Conservation (phyloP, 2,113 vertebrate species). For the Turnix velox region DNA sequence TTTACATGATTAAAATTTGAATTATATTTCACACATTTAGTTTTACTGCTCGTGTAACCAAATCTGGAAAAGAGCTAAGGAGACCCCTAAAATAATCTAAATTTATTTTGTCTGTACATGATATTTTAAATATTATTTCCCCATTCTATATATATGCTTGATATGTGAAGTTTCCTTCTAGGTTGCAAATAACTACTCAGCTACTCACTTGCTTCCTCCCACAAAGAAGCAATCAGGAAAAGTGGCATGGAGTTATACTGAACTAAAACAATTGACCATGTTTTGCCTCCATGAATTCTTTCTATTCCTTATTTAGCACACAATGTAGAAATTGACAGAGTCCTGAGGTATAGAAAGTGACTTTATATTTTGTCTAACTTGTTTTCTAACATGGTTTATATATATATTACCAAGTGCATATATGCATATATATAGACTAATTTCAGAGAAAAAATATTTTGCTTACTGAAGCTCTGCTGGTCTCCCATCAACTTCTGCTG, state of each 20-base stretch:
- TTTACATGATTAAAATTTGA: background rate
- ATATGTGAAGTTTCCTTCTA: background rate
- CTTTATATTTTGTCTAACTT: background rate
- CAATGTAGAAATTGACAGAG: background rate
- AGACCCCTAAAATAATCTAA: background rate
- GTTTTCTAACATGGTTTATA: background rate
- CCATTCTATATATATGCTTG: background rate
- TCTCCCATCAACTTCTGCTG: background rate
- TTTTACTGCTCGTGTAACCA: background rate
- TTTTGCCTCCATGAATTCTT: background rate
- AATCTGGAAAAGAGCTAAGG: background rate
- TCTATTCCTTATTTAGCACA: background rate
- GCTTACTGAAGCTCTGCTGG: background rate
- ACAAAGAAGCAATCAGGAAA: background rate
- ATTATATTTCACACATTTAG: background rate
- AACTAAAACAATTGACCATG: background rate
- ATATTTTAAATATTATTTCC: background rate
- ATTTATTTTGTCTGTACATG: background rate
- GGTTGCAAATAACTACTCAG: too few relatives aligned
- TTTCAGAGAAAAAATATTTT: background rate
- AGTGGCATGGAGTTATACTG: background rate
- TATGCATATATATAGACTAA: background rate
- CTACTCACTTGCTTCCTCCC: background rate
- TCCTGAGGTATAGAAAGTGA: rapidly evolving
- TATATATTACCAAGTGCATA: background rate